Evolutionary conservation across 2,113 vertebrate species (phyloP), one percentile per base, ranked within the genome.

Genomic region (Nymphicus hollandicus): DNA sequence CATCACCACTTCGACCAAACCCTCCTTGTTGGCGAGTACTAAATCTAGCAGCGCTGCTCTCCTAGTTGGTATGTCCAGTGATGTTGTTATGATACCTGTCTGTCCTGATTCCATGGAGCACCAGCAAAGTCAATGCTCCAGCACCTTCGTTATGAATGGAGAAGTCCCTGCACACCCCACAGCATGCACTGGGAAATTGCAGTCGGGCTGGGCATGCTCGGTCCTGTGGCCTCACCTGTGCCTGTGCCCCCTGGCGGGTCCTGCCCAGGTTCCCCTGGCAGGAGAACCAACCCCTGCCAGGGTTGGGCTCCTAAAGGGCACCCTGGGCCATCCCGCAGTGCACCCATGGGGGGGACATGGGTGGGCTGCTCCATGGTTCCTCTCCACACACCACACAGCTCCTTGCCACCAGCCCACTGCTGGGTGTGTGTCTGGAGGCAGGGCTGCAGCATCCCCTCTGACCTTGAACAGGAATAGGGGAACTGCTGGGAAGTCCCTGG

Each of bases 51-150:
- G n/a, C n/a, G n/a, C n/a, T n/a, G n/a, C n/a, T n/a, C n/a, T n/a
- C n/a, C n/a, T n/a, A n/a, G n/a, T n/a, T n/a, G n/a, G n/a, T n/a
- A n/a, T n/a, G n/a, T n/a, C n/a, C n/a, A n/a, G n/a, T n/a, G n/a
- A n/a, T n/a, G 13, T 43, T 44, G 12, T 37, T 33, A 16, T 0
- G 2, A 39, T 50, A 44, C 33, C 19, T 37, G 44, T 19, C 33
- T 14, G 81, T n/a, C 73, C 24, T 0, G 1, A 8, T 33, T 23
- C 43, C 0, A 0, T 0, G 1, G 35, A 11, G 23, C 35, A 9
- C 14, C 0, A 2, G 53, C 15, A 17, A 37, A 64, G 31, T 50
- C 0, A 2, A 41, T 25, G 24, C 43, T 71, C 39, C 3, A 0
- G 37, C 61, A 35, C 22, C 47, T 69, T 81, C 1, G 1, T 58